Evolutionary conservation across 2,888 invertebrate genomes (phyloP).

Genomic region (Synergus umbraculus): DNA sequence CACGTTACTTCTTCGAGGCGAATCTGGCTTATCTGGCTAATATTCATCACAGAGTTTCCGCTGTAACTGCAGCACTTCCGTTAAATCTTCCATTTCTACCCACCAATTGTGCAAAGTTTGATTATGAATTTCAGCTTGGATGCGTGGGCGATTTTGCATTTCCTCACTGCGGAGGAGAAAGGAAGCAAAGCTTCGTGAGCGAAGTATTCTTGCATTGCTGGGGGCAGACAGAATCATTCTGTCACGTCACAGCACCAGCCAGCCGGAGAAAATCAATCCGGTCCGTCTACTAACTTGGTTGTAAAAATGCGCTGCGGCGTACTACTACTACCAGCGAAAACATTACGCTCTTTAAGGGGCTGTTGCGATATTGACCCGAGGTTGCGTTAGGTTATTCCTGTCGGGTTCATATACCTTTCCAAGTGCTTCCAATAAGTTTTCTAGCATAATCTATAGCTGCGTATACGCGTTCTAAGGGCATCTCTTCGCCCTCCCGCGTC

Average conservation of each 20-base stretch:
- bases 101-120: not conserved
- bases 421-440: conserved; percentile 50
- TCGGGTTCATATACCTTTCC: conserved; percentile 60
- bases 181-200: not conserved
- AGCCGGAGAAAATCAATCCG: conserved; percentile 57
- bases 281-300: conserved; percentile 53
- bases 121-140: conserved; percentile 9
- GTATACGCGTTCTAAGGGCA: not conserved
- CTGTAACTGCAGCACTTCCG: not conserved
- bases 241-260: conserved; percentile 52
- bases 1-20: conserved; percentile 43
- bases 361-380: conserved; percentile 59
- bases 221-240: conserved; percentile 46
- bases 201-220: conserved; percentile 14
- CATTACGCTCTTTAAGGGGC: conserved; percentile 50
- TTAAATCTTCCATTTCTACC: not conserved
- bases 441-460: not conserved
- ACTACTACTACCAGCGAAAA: conserved; percentile 47
- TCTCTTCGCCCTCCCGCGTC: not conserved
- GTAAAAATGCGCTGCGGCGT: conserved; percentile 50
- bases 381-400: conserved; percentile 62
- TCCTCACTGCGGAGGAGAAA: not conserved
- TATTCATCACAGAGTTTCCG: not conserved
- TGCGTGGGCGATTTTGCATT: not conserved
- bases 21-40: not conserved